Conservation (phyloP, 2,113 vertebrate genomes). For the Stegostoma tigrinum region DNA sequence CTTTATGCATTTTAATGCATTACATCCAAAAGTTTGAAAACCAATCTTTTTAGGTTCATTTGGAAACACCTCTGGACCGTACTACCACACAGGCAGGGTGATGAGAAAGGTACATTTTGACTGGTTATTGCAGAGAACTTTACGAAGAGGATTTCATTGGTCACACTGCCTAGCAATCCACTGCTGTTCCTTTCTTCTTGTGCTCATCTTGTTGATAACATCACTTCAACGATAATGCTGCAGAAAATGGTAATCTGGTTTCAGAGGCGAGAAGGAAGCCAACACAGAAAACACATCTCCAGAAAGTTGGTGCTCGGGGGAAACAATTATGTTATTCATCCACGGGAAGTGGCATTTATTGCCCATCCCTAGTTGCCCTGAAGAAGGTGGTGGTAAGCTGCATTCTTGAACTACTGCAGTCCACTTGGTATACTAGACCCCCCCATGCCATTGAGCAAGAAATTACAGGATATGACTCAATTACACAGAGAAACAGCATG, state of each 20-base stretch:
- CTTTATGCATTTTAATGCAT: neutral
- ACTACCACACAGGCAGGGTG: neutral
- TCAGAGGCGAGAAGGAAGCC: neutral
- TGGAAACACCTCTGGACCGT: neutral
- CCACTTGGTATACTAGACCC: no score
- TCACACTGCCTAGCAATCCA: neutral
- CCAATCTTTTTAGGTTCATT: neutral
- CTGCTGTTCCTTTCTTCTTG: neutral
- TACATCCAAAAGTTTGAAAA: neutral
- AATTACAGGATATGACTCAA: no score
- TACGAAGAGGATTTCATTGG: neutral
- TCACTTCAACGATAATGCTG: neutral
- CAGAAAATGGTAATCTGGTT: neutral
- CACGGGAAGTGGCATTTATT: no score
- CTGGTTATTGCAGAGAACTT: neutral
- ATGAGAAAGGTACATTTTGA: neutral
- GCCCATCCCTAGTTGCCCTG: no score
- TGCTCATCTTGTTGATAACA: neutral
- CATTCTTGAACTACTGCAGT: no score
- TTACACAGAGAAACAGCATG: no score
- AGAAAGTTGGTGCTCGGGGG: neutral
- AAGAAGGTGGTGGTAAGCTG: no score
- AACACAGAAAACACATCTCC: neutral
- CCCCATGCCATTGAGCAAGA: no score
- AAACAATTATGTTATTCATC: no score